A percentile compares a stretch with the other conserved stretches of the same genome.
Evolutionary conservation across 1,140 invertebrate species (phyloP).

Genomic region (Epicauta chinensis): DNA sequence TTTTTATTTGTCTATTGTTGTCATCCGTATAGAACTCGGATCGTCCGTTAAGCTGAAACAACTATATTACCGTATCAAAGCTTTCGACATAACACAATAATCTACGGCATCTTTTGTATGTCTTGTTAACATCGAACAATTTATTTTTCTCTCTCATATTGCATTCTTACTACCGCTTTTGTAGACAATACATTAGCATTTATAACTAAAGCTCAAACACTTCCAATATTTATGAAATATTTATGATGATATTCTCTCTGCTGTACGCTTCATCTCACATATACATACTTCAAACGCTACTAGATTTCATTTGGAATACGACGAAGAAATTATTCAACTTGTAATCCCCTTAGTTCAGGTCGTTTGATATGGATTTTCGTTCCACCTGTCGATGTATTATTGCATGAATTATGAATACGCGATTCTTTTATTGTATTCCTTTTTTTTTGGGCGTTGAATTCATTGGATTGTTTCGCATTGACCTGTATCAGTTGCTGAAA

Average conservation of each 20-base stretch:
- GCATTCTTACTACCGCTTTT: conserved; percentile 6
- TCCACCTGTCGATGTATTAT: conserved; percentile 13
- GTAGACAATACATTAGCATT: conserved; percentile 21
- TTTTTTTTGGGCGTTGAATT: too few species aligned
- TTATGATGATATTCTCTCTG: conserved; percentile 20
- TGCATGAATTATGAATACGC: conserved; percentile 13
- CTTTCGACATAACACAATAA: conserved; percentile 7
- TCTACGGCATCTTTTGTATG: conserved; percentile 7
- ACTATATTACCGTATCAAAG: conserved; percentile 3
- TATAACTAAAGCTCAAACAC: conserved; percentile 25
- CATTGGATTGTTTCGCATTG: too few species aligned
- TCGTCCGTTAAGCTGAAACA: conserved; percentile 1
- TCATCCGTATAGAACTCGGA: conserved; percentile 4
- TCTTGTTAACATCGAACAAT: not conserved
- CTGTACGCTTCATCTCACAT: conserved; percentile 24
- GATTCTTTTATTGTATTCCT: not conserved
- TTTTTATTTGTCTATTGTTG: not conserved
- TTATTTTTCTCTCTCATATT: conserved; percentile 8
- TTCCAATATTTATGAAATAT: conserved; percentile 24
- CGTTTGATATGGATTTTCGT: conserved; percentile 12
- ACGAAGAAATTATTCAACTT: conserved; percentile 14
- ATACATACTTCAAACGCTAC: conserved; percentile 4
- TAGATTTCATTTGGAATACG: conserved; percentile 1
- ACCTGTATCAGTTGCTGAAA: too few species aligned
- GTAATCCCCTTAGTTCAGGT: conserved; percentile 13